Evolutionary conservation across 1,140 invertebrate genomes (phyloP).

Genomic region (Mycetomoellerius zeteki): DNA sequence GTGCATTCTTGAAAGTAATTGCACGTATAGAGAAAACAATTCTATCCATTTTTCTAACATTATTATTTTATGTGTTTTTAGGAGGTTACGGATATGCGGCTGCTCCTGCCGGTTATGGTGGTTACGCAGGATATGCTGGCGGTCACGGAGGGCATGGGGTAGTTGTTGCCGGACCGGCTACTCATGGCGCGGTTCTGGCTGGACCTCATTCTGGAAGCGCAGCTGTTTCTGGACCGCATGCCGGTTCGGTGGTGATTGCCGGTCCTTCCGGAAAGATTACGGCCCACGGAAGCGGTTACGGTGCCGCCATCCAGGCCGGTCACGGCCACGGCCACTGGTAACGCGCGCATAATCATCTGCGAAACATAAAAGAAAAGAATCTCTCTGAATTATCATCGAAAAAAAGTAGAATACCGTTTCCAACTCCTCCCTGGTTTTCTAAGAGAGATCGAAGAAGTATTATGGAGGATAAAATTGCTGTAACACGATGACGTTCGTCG

Average conservation of each 20-base stretch:
- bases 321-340: conserved; percentile 83
- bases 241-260: conserved; percentile 84
- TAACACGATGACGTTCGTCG: conserved; percentile 53
- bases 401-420: conserved; percentile 20
- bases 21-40: neutral
- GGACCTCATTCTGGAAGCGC: conserved; percentile 84
- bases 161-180: conserved; percentile 74
- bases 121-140: conserved; percentile 70
- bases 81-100: conserved; percentile 71
- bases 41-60: neutral
- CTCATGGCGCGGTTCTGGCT: conserved; percentile 81
- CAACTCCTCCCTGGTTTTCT: neutral
- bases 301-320: conserved; percentile 81
- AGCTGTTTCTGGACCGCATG: conserved; percentile 83
- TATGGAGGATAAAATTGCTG: conserved; percentile 34
- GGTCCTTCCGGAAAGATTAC: conserved; percentile 85
- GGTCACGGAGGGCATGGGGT: conserved; percentile 75
- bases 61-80: neutral
- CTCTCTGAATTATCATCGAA: conserved; percentile 7
- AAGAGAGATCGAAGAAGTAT: conserved; percentile 24
- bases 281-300: conserved; percentile 84
- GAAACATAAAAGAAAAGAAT: neutral
- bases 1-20: neutral
- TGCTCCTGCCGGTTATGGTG: conserved; percentile 49
- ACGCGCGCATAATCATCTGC: conserved; percentile 10